Evolutionary conservation across 2,888 invertebrate genomes (phyloP).

Genomic region (Dastarcus helophoroides): DNA sequence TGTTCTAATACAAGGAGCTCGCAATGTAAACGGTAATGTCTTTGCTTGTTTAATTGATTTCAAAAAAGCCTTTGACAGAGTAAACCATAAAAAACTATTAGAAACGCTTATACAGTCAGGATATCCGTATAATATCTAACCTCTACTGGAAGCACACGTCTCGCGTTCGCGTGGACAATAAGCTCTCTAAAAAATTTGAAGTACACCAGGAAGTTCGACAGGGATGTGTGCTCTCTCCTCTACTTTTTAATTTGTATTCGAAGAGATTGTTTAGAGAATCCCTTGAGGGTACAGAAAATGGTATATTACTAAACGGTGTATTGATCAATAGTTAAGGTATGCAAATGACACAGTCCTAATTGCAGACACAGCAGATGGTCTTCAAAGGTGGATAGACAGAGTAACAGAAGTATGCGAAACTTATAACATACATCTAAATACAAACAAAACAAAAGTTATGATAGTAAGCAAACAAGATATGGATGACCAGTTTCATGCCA

Average conservation of each 20-base stretch:
- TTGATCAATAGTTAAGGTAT: too few relatives aligned
- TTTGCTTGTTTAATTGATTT: constrained; percentile 5
- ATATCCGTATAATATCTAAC: constrained; percentile 2
- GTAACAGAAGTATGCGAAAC: constrained; percentile 4
- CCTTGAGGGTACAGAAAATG: constrained; percentile 3
- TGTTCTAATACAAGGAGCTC: constrained; percentile 4
- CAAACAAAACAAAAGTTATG: constrained; percentile 4
- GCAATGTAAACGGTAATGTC: constrained; percentile 4
- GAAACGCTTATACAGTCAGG: constrained; percentile 3
- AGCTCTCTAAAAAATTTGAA: constrained; percentile 4
- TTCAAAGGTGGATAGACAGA: constrained; percentile 3
- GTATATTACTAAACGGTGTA: constrained; percentile 5
- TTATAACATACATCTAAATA: constrained; percentile 4
- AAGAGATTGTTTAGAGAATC: background rate
- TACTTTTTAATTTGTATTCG: background rate
- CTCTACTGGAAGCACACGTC: constrained; percentile 4
- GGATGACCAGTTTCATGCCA: constrained; percentile 3
- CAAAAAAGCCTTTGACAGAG: constrained; percentile 3
- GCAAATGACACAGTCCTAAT: constrained; percentile 5
- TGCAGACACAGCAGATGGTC: constrained; percentile 2
- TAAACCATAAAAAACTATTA: constrained; percentile 3
- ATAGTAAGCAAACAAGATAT: constrained; percentile 5
- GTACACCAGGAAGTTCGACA: too few relatives aligned
- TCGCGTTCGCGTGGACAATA: constrained; percentile 4
- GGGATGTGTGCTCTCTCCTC: background rate